Conservation (phyloP, 2,797 vertebrate species). For the Adelosebastes latens region DNA sequence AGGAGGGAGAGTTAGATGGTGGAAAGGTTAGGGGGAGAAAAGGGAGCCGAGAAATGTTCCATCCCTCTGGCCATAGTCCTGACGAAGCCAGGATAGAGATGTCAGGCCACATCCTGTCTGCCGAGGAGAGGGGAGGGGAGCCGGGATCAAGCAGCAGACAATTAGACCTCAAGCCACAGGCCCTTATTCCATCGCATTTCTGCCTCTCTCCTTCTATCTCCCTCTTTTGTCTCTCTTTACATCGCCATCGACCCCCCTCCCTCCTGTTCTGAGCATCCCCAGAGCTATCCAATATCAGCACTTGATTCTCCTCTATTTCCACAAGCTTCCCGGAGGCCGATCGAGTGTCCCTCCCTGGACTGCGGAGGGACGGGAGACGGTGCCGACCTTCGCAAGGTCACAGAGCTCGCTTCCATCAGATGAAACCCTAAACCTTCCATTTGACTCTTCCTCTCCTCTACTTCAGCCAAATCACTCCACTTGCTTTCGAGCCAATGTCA, state of each 20-base stretch:
- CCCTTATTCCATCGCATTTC: constrained; percentile 44
- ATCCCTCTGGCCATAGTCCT: constrained; percentile 57
- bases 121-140: constrained; percentile 5
- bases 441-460: constrained; percentile 25
- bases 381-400: constrained; percentile 79
- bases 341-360: constrained; percentile 71
- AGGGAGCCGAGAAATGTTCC: constrained; percentile 59
- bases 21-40: constrained; percentile 57
- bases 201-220: constrained; percentile 56
- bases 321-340: constrained; percentile 74
- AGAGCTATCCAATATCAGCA: constrained; percentile 75
- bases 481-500: constrained; percentile 39
- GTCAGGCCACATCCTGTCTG: constrained; percentile 75
- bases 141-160: constrained; percentile 56
- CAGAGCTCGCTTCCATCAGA: constrained; percentile 65
- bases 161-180: constrained; percentile 72
- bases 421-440: constrained; percentile 77
- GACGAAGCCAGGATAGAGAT: constrained; percentile 69
- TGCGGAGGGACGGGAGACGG: constrained; percentile 45
- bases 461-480: constrained; percentile 30
- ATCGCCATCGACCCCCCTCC: not conserved
- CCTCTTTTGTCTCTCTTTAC: constrained; percentile 58
- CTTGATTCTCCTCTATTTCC: constrained; percentile 61
- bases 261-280: constrained; percentile 38
- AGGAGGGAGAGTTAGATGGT: constrained; percentile 39